Base-by-base conservation (phyloP, 2,888 invertebrate species). In the Aricia artaxerxes region DNA sequence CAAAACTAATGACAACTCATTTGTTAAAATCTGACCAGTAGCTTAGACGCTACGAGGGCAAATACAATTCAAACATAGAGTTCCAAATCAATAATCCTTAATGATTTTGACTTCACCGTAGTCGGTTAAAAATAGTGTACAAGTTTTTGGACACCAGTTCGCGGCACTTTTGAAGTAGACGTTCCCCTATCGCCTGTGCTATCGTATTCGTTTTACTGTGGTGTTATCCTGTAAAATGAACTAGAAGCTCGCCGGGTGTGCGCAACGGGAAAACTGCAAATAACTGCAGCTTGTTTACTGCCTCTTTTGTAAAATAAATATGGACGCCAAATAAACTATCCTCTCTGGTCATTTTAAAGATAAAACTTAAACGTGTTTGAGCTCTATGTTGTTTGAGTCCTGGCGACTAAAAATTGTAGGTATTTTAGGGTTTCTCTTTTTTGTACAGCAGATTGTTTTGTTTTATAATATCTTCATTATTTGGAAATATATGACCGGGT, bases 211-310 rank as follows among this genome's bases (percentile, higher is more conserved):
- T 60, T 61, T 61, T n/a, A n/a, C n/a, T 61, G n/a, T 31, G 24
- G 64, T 64, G n/a, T 64, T 64, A 31, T 64, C 31, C 24, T 64
- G 64, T 31, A 64, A 64, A 31, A 31, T 64, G 24, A 64, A 64
- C 31, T 6, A 24, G 24, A 11, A 24, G 64, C 69, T 69, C 35
- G 31, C 11, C 13, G 31, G 31, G 13, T 69, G 31, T 69, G 69
- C 31, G 13, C 69, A 69, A 35, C 69, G 35, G 69, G 69, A 31
- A 35, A 69, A 69, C 35, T 69, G 69, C 35, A 69, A 69, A 69
- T 35, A 69, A 35, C 69, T 35, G 69, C 69, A 35, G 69, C 35
- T 11, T 13, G 35, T 69, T 69, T 69, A 69, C 31, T 35, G 13
- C 35, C 11, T 35, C 64, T 69, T n/a, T 35, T 69, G 35, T 69